A percentile compares a stretch with the other conserved stretches of the same genome.
Evolutionary conservation across 2,888 invertebrate species (phyloP).

Genomic region (Athetis lepigone): DNA sequence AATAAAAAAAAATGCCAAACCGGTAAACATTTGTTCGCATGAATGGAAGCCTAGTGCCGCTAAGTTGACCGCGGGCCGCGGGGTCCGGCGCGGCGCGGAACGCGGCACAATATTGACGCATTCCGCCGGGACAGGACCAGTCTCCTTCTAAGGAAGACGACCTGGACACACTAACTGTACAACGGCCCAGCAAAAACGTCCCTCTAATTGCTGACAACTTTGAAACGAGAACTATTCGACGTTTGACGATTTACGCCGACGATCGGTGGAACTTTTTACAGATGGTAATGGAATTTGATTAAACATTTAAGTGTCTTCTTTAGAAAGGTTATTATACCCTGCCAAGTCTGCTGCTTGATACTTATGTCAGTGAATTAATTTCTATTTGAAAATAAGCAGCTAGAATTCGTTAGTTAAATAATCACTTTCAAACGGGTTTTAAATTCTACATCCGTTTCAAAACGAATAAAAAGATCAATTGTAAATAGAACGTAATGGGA

Average conservation of each 20-base stretch:
- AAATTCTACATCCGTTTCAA: conserved; percentile 36
- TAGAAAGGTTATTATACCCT: conserved; percentile 7
- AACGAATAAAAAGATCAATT: conserved; percentile 48
- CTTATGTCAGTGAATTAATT: conserved; percentile 17
- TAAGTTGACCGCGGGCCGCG: conserved; percentile 56
- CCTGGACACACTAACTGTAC: conserved; percentile 84
- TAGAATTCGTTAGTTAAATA: conserved; percentile 22
- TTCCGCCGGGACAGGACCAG: conserved; percentile 77
- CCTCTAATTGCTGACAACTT: conserved; percentile 79
- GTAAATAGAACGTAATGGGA: conserved; percentile 44
- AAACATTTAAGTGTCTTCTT: conserved; percentile 29
- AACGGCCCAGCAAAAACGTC: conserved; percentile 75
- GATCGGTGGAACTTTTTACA: conserved; percentile 33
- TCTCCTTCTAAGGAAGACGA: conserved; percentile 83
- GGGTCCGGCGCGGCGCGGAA: conserved; percentile 36
- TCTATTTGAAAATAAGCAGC: conserved; percentile 20
- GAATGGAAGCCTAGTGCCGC: conserved; percentile 64
- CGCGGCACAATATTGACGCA: conserved; percentile 80
- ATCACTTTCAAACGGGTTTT: conserved; percentile 36
- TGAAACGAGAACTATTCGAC: conserved; percentile 67
- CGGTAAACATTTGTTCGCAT: conserved; percentile 62
- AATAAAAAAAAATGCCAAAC: conserved; percentile 59
- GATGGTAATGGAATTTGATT: conserved; percentile 35
- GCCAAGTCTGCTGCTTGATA: neutral
- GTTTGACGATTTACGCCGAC: conserved; percentile 52